These are phyloP conservation scores for Holacanthella duospinosa DNA, from an alignment of 2,888 invertebrate species.

Conservation along the genomic window DNA sequence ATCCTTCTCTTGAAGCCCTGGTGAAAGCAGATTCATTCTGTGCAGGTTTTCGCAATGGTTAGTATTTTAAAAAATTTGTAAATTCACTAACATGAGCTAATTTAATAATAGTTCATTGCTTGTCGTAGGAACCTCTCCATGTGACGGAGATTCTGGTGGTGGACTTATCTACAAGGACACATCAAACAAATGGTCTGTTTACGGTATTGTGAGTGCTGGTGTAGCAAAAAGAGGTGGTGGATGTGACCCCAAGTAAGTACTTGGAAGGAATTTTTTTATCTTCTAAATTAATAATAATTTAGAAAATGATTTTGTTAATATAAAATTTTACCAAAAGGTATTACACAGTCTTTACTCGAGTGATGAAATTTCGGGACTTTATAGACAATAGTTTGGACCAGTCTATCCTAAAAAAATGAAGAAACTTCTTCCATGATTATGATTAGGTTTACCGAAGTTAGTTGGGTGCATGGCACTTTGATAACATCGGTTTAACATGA, in stretches of 20 bases:
- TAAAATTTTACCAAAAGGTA: neutral
- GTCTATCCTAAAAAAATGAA: neutral
- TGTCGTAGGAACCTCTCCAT: conserved; percentile 17
- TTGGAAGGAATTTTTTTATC: conserved; percentile 44
- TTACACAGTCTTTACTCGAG: neutral
- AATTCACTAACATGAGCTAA: neutral
- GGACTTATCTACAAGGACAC: conserved; percentile 23
- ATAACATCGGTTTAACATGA: no score
- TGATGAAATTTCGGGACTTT: neutral
- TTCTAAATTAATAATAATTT: neutral
- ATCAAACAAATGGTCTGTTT: conserved; percentile 19
- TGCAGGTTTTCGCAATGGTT: conserved; percentile 50
- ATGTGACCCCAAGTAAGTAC: conserved; percentile 44
- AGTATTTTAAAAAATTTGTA: neutral
- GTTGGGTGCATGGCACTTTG: no score
- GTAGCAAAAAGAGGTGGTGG: conserved; percentile 39
- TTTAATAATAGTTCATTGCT: neutral
- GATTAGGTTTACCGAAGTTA: no score
- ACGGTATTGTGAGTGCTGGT: conserved; percentile 39
- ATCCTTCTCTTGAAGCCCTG: conserved; percentile 46
- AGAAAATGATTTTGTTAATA: neutral
- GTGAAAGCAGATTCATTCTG: conserved; percentile 54
- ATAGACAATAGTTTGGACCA: neutral
- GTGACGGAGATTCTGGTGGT: conserved; percentile 28
- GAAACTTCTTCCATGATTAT: neutral